phyloP scores from a whole-genome alignment of 2,797 vertebrate species.

The Pseudochaenichthys georgianus region DNA sequence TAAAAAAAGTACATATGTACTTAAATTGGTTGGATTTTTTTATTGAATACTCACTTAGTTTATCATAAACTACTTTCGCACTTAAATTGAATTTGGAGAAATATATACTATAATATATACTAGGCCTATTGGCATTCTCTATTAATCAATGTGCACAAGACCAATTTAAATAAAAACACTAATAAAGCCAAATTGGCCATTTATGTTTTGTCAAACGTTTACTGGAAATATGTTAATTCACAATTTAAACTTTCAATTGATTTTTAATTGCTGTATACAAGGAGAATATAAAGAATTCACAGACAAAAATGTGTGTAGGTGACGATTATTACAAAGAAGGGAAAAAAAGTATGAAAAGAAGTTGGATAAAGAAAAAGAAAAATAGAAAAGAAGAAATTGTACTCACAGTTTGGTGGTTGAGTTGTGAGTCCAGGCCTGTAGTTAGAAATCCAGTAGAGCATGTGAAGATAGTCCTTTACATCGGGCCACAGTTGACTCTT shows the following conservation, averaged over 20 bases:
- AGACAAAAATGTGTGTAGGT: neutral
- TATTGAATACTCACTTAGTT: neutral
- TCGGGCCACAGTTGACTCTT: slow-evolving; percentile 72
- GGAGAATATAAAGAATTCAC: neutral
- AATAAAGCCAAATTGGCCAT: neutral
- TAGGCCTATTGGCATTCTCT: neutral
- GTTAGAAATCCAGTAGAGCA: slow-evolving; percentile 81
- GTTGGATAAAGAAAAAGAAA: neutral
- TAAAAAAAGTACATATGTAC: neutral
- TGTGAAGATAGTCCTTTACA: slow-evolving; percentile 77
- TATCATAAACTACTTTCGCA: neutral
- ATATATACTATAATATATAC: too few species aligned
- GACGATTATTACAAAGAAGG: neutral
- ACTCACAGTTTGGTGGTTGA: slow-evolving; percentile 83
- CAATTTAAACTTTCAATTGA: neutral
- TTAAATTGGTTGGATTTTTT: neutral
- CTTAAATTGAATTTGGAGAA: neutral
- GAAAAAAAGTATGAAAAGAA: neutral
- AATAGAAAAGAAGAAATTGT: neutral
- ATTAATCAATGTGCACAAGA: neutral
- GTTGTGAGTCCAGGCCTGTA: slow-evolving; percentile 74
- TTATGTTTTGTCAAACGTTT: slow-evolving; percentile 1
- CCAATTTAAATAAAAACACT: neutral
- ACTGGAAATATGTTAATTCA: neutral
- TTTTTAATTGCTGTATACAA: neutral